phyloP scores from a whole-genome alignment of 2,113 vertebrate species.

The Lophius piscatorius region DNA sequence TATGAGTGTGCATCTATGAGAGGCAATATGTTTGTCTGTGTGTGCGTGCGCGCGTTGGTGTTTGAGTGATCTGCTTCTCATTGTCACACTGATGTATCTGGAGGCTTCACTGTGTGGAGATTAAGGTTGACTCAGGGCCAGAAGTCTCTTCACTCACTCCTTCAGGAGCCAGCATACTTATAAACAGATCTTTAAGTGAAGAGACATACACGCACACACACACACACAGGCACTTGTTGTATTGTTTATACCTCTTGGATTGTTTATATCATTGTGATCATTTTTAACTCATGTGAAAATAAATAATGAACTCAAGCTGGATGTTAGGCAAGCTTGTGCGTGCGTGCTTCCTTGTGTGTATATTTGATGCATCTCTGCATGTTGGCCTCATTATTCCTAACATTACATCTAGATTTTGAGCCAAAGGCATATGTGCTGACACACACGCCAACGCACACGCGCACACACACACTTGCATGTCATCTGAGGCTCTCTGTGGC shows the following conservation, averaged over 20 bases:
- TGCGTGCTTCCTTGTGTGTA: conserved; percentile 33
- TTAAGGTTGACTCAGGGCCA: conserved; percentile 52
- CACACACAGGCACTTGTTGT: neutral
- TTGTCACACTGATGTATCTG: conserved; percentile 46
- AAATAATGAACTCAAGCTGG: conserved; percentile 20
- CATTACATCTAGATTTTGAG: conserved; percentile 20
- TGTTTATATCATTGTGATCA: conserved; percentile 50
- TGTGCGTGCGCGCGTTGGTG: neutral
- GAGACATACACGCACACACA: conserved; percentile 11
- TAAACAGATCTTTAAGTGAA: conserved; percentile 47
- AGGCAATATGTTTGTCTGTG: no score
- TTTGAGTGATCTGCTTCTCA: conserved; percentile 40
- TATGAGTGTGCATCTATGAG: conserved; percentile 1
- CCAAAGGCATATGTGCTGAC: neutral
- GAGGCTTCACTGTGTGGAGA: conserved; percentile 36
- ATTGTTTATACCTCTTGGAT: conserved; percentile 23
- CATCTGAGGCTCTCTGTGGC: conserved; percentile 54
- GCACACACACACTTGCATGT: conserved; percentile 16
- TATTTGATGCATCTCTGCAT: conserved; percentile 30
- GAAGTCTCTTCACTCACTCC: conserved; percentile 56
- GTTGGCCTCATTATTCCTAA: conserved; percentile 43
- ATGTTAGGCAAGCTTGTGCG: conserved; percentile 30
- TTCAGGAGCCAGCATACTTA: conserved; percentile 34
- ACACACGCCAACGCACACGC: conserved; percentile 7
- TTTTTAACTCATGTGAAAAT: conserved; percentile 35